phyloP scores from a whole-genome alignment of 2,113 vertebrate species.

The Poicephalus meyeri region DNA sequence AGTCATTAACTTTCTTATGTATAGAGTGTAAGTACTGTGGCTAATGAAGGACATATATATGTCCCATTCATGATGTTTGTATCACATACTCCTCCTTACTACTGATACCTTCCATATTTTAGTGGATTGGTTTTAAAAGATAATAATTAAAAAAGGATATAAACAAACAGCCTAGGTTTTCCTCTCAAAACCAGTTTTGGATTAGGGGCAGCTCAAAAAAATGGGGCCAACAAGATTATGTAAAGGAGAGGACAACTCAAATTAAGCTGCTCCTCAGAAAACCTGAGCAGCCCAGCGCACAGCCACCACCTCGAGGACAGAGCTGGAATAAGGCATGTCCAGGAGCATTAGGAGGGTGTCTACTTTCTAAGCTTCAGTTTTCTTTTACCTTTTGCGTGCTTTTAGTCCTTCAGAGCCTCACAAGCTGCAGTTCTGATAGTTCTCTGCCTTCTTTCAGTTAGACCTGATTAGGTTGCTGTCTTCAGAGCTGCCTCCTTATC shows the following conservation, averaged over 20 bases:
- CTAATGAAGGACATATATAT: background rate
- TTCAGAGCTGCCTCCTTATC: conserved; percentile 2
- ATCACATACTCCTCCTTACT: background rate
- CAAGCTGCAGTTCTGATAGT: background rate
- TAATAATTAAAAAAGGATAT: background rate
- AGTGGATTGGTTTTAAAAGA: background rate
- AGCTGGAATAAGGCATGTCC: background rate
- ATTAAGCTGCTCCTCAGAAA: background rate
- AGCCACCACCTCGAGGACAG: background rate
- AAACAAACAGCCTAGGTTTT: background rate
- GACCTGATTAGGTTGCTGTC: background rate
- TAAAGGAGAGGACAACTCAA: background rate
- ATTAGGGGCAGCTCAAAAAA: background rate
- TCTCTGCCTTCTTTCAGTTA: background rate
- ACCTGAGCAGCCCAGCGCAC: background rate
- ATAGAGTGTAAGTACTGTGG: background rate
- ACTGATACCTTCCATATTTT: background rate
- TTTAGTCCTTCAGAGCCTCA: background rate
- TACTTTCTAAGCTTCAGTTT: background rate
- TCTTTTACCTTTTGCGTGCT: background rate
- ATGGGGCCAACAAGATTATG: background rate
- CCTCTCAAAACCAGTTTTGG: background rate
- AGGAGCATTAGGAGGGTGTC: background rate
- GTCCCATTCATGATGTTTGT: background rate
- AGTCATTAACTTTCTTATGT: background rate